A percentile compares a stretch with the other conserved stretches of the same genome.
These are phyloP conservation scores for Ptychobarbus kaznakovi DNA, from an alignment of 2,797 vertebrate species.

Conservation along the genomic window DNA sequence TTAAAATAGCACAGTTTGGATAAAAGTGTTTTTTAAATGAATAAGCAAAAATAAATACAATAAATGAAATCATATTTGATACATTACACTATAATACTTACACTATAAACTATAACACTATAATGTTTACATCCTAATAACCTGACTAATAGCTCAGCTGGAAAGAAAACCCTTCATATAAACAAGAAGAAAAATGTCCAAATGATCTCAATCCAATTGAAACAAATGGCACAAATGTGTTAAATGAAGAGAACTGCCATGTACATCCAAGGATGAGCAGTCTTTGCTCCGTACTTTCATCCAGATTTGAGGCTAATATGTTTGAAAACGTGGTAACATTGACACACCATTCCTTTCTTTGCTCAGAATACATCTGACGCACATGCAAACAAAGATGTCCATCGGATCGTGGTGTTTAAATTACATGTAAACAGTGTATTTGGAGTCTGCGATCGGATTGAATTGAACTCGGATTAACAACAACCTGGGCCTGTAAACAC, in stretches of 20 bases:
- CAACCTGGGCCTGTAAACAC: conserved; percentile 17
- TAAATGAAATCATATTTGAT: not conserved
- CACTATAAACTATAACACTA: too few relatives aligned
- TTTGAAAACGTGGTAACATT: conserved; percentile 5
- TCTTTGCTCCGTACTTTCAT: not conserved
- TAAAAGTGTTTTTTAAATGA: not conserved
- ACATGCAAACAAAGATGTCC: not conserved
- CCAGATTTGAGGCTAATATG: not conserved
- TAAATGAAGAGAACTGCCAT: not conserved
- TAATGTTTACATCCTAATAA: not conserved
- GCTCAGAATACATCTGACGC: not conserved
- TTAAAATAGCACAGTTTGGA: not conserved
- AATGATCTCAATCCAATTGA: not conserved
- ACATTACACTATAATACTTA: not conserved
- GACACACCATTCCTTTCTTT: not conserved
- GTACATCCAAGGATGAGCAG: not conserved
- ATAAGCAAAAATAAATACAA: not conserved
- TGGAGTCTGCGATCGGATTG: conserved; percentile 11
- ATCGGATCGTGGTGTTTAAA: not conserved
- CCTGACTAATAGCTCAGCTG: not conserved
- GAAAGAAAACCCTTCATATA: not conserved
- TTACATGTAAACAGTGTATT: conserved; percentile 17
- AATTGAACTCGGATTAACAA: conserved; percentile 14
- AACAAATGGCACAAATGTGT: not conserved
- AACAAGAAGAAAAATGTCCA: not conserved